Evolutionary conservation across 1,140 invertebrate species (phyloP), one percentile per base, ranked within the genome.

Genomic region (Laodelphax striatellus): DNA sequence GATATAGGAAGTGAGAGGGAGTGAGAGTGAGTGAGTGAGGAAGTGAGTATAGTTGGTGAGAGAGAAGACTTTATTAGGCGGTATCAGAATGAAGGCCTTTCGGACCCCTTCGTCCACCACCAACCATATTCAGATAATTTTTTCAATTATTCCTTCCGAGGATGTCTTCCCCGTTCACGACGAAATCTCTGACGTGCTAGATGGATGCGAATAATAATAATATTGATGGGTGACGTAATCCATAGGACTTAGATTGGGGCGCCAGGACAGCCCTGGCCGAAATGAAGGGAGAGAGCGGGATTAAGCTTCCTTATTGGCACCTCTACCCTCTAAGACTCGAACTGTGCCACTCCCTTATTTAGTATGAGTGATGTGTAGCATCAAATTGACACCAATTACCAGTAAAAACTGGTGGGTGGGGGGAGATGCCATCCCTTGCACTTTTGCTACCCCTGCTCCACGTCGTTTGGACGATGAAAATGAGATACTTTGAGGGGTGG

Each of bases 381-480:
- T 61, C 60, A 61, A 61, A 61, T 61, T 58, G 61, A 58, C 56
- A 58, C 61, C 61, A 62, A 58, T 58, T 58, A 58, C 61, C 46
- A 50, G 46, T 50, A 50, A 50, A 50, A 50, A 50, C 46, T 22
- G 21, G 46, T n/a, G 21, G 13, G n/a, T n/a, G 28, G 13, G n/a
- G 2, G 28, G 34, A 38, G 34, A 38, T 28, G 24, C 8, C 34
- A 38, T 38, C 34, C 34, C 34, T 38, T 38, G 34, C 34, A 38
- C 34, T 38, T 38, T 38, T 38, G 34, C 55, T 22, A 28, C 21
- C 55, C 55, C 28, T 38, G 1, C 24, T 42, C n/a, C 41, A 21
- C 34, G 41, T 22, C 50, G 41, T 41, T 50, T 38, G 41, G 31
- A 52, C 60, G 52, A 61, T 56, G 54, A 61, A 61, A 61, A 61